Base-by-base conservation (phyloP, 2,888 invertebrate genomes). In the Ormia ochracea region DNA sequence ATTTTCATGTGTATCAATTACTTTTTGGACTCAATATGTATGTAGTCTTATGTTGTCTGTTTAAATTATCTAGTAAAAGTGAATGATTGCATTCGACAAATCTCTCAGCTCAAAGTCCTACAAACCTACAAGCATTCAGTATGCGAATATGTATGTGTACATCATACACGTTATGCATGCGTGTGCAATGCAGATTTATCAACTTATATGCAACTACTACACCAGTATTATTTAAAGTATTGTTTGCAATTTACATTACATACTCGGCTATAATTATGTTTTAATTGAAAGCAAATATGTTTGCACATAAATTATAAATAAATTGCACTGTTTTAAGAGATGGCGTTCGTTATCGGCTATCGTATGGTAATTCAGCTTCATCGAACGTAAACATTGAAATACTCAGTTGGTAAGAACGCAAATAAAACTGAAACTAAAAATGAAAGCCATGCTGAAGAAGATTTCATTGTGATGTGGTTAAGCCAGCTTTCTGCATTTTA, bases 1-100 rank as follows among this genome's bases (percentile, higher is more conserved):
- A 79, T 68, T 82, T 82, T 76, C 79, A 82, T 82, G 68, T 72
- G 81, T 82, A 83, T 83, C 82, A 79, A 79, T 82, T 81, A 81
- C 80, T 61, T 73, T 69, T 65, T 14, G 73, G 52, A 41, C 6
- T n/a, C 4, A 4, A 12, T 0, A 23, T 48, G 31, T 48, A 59
- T 56, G 56, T 59, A 69, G 66, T 56, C 80, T 63, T 61, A 54
- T 75, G 68, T 63, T 43, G 59, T 43, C 38, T 77, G 63, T 50
- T 66, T 81, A 43, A 33, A 76, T 81, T 68, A 73, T 63, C 72
- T 72, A 19, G 19, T 54, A 65, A 63, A 63, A 65, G 69, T 66
- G 59, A 66, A 77, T 77, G 65, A 69, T 68, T 63, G 69, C 61
- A 52, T 77, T 63, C 74, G 73, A 70, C 63, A 74, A 69, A 77